phyloP scores from a whole-genome alignment of 2,113 vertebrate genomes.

The Strix uralensis region DNA sequence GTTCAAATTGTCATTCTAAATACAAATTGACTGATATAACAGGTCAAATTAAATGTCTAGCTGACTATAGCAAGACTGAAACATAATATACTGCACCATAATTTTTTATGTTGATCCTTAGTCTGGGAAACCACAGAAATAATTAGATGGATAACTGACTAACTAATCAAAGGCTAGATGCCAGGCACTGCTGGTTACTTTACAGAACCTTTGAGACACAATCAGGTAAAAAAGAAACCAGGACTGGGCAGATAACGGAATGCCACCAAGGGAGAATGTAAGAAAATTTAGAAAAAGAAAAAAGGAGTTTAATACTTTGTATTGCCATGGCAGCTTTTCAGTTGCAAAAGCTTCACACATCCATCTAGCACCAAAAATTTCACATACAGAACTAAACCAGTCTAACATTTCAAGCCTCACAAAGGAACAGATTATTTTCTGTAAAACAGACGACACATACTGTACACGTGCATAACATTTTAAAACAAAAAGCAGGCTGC shows the following conservation, averaged over 20 bases:
- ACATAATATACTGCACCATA: background rate
- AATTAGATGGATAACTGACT: constrained; percentile 27
- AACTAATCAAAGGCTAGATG: background rate
- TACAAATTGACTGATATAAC: background rate
- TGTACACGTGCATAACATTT: background rate
- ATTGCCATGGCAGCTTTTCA: background rate
- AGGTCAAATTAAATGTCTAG: constrained; percentile 65
- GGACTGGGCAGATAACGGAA: background rate
- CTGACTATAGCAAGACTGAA: constrained; percentile 56
- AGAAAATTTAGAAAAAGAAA: background rate
- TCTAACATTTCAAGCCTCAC: background rate
- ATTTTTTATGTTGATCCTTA: background rate
- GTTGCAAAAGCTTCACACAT: background rate
- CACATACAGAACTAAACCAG: background rate
- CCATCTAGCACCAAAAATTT: background rate
- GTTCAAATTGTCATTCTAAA: background rate
- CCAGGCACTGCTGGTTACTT: background rate
- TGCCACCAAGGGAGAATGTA: background rate
- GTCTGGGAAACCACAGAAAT: background rate
- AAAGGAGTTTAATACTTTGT: background rate
- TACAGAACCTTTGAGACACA: background rate
- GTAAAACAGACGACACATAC: background rate
- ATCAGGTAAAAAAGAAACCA: background rate
- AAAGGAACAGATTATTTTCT: constrained; percentile 16
- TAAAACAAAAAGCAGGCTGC: background rate